Conservation (phyloP, 2,113 vertebrate species). For the Vidua macroura region DNA sequence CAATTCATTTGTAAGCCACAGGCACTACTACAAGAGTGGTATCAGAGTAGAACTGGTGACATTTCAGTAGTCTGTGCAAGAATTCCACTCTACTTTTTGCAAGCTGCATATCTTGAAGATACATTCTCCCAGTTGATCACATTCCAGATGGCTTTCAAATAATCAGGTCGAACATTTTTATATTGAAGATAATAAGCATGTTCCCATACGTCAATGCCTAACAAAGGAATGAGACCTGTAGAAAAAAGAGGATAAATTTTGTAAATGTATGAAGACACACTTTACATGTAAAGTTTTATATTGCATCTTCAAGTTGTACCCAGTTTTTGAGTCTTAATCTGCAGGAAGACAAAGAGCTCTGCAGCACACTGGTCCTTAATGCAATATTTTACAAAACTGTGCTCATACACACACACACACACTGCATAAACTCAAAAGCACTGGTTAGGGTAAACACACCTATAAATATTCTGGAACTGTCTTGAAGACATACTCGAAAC, state of each 20-base stretch:
- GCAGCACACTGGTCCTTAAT: neutral
- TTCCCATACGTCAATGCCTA: conserved; percentile 98
- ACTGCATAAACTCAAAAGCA: neutral
- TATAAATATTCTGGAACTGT: neutral
- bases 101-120: conserved; percentile 79
- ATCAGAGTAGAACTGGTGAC: neutral
- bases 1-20: conserved; percentile 7
- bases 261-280: neutral
- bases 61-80: neutral
- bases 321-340: neutral
- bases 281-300: neutral
- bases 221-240: conserved; percentile 89
- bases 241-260: neutral
- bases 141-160: conserved; percentile 97
- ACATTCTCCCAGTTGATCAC: conserved; percentile 96
- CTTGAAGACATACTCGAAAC: neutral
- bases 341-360: neutral
- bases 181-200: conserved; percentile 99
- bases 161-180: conserved; percentile 96
- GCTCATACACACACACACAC: neutral
- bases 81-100: conserved; percentile 80
- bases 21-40: conserved; percentile 35
- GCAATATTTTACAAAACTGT: neutral
- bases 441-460: neutral
- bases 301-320: neutral